A percentile compares a stretch with the other conserved stretches of the same genome.
Evolutionary conservation across 2,113 vertebrate genomes (phyloP).

Genomic region (Meleagris gallopavo): DNA sequence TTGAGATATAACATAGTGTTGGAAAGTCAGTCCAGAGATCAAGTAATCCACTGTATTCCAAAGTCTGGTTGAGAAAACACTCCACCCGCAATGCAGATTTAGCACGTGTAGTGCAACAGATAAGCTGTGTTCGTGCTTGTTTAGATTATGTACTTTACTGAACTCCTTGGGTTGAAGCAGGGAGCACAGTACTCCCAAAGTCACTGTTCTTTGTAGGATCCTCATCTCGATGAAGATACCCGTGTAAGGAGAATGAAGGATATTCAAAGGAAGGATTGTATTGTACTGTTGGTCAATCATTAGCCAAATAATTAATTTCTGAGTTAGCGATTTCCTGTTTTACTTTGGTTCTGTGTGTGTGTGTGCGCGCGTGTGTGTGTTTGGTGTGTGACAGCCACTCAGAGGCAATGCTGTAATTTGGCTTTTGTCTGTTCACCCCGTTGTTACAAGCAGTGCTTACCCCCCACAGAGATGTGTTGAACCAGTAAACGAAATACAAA

Average conservation of each 20-base stretch:
- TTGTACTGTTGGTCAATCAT: slow-evolving; percentile 23
- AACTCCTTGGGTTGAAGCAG: slow-evolving; percentile 36
- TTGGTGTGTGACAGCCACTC: slow-evolving; percentile 7
- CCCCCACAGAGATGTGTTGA: slow-evolving; percentile 30
- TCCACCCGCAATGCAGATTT: slow-evolving; percentile 52
- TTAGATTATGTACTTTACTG: background rate
- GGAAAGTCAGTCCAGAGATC: slow-evolving; percentile 62
- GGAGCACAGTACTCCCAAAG: slow-evolving; percentile 11
- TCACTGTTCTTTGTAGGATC: slow-evolving; percentile 24
- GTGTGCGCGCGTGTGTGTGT: too few species aligned
- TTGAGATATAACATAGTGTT: slow-evolving; percentile 67
- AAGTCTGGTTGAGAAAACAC: slow-evolving; percentile 58
- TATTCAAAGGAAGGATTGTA: slow-evolving; percentile 39
- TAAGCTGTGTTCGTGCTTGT: slow-evolving; percentile 20
- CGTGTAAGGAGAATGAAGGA: slow-evolving; percentile 36
- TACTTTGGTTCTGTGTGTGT: background rate
- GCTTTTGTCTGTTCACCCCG: slow-evolving; percentile 32
- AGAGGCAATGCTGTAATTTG: slow-evolving; percentile 52
- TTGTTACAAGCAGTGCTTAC: slow-evolving; percentile 18
- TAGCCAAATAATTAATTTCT: slow-evolving; percentile 9
- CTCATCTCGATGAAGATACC: slow-evolving; percentile 31
- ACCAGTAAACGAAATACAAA: slow-evolving; percentile 52
- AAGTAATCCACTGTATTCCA: slow-evolving; percentile 52
- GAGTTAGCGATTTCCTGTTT: slow-evolving; percentile 20
- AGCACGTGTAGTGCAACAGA: slow-evolving; percentile 6